phyloP scores from a whole-genome alignment of 2,888 invertebrate genomes.

The Lasioglossum villosulum region DNA sequence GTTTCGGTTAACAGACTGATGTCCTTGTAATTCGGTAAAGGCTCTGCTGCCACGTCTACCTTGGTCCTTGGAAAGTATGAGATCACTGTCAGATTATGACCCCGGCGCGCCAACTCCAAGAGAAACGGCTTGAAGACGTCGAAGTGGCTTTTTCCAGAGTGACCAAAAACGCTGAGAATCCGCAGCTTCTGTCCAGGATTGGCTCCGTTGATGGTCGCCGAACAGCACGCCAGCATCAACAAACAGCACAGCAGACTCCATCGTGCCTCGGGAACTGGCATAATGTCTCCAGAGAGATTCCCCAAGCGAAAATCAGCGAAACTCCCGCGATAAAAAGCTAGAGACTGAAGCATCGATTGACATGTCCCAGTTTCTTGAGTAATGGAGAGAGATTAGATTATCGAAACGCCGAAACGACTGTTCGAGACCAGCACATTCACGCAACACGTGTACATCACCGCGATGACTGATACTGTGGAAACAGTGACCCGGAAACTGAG shows the following conservation, averaged over 20 bases:
- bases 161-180: slow-evolving; percentile 88
- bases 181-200: slow-evolving; percentile 71
- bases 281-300: background rate
- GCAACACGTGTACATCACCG: background rate
- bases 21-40: slow-evolving; percentile 87
- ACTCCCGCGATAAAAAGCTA: background rate
- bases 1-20: slow-evolving; percentile 85
- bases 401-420: too few species aligned
- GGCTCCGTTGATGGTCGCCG: background rate
- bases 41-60: slow-evolving; percentile 78
- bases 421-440: too few species aligned
- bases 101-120: slow-evolving; percentile 86
- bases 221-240: background rate
- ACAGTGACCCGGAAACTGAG: background rate
- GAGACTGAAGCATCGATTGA: background rate
- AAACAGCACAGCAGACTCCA: background rate
- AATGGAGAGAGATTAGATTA: background rate
- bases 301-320: background rate
- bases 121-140: slow-evolving; percentile 87
- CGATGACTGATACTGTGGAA: background rate
- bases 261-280: background rate
- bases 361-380: background rate
- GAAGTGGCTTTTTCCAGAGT: slow-evolving; percentile 90
- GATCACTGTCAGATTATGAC: slow-evolving; percentile 89
- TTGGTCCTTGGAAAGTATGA: slow-evolving; percentile 86